phyloP scores from a whole-genome alignment of 2,888 invertebrate genomes.

The Tenthredo distinguenda region DNA sequence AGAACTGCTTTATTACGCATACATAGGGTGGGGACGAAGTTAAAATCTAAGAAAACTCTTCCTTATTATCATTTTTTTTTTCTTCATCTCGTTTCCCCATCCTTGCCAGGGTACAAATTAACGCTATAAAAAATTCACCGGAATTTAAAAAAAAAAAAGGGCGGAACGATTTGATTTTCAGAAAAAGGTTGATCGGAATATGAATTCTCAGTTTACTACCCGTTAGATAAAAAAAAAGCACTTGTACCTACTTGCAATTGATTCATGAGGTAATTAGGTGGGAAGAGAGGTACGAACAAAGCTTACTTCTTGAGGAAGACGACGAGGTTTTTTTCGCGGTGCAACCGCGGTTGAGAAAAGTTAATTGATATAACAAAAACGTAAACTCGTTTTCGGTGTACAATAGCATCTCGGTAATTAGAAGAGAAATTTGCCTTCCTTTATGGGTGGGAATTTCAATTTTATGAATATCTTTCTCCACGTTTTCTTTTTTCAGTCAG shows the following conservation, averaged over 20 bases:
- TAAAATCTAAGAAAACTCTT: neutral
- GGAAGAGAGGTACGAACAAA: neutral
- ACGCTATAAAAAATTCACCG: neutral
- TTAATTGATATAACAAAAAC: constrained; percentile 16
- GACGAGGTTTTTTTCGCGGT: neutral
- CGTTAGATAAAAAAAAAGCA: neutral
- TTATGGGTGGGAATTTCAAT: neutral
- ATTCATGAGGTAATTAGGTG: neutral
- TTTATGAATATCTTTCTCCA: neutral
- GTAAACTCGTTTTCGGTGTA: neutral
- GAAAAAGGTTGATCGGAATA: neutral
- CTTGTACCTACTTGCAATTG: neutral
- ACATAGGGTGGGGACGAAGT: neutral
- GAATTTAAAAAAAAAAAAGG: neutral
- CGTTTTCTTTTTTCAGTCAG: constrained; percentile 35
- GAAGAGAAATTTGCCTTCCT: neutral
- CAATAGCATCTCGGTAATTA: neutral
- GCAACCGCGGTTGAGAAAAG: neutral
- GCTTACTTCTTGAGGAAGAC: neutral
- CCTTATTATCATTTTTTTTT: constrained; percentile 1
- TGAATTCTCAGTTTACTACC: neutral
- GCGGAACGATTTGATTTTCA: neutral
- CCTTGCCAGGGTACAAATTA: no score
- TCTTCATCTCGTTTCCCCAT: constrained; percentile 48
- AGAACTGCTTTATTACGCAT: neutral